Base-by-base conservation (phyloP, 92 coral and sea anemone species). In the Palythoa caribaeorum region DNA sequence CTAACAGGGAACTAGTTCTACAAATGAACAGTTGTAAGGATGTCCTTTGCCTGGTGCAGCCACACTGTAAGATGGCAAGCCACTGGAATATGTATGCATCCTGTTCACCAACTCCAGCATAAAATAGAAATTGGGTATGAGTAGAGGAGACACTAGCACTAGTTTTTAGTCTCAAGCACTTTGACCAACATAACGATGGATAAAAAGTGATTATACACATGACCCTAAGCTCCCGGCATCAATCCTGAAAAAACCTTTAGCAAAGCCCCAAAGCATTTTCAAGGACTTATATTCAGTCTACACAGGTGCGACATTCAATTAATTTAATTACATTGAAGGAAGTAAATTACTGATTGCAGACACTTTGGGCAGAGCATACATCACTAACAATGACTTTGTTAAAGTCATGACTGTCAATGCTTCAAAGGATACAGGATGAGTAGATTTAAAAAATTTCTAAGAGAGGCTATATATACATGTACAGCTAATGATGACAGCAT, bases 401-500 rank as follows among this genome's bases (percentile, higher is more conserved):
- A 63, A 63, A 17, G 70, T 63, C 14, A 63, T 63, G 70, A 63
- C 8, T 7, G 57, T 52, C 57, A 52, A 52, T 52, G 57, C 57
- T 52, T 52, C 13, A 52, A 52, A 52, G 28, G 28, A 28, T 28
- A 28, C 28, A 63, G 70, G 70, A 63, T 63, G 70, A 11, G 70
- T 8, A 0, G 70, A 63, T 63, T 11, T 8, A 63, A 63, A 17
- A 63, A 63, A 8, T 63, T 17, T 11, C 20, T n/a, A 63, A 63
- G 70, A 13, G 70, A 63, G 70, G 88, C 88, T 28, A 28, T 28
- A 28, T 28, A 28, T 28, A 28, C 28, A 28, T 28, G 28, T 4
- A 84, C 88, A 9, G 78, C 78, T 14, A 50, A 70, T 19, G 89
- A 85, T 57, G 57, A 52, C 9, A 52, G 57, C 57, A 52, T 1